Evolutionary conservation across 2,888 invertebrate species (phyloP).

Genomic region (Didymodactylos carnosus): DNA sequence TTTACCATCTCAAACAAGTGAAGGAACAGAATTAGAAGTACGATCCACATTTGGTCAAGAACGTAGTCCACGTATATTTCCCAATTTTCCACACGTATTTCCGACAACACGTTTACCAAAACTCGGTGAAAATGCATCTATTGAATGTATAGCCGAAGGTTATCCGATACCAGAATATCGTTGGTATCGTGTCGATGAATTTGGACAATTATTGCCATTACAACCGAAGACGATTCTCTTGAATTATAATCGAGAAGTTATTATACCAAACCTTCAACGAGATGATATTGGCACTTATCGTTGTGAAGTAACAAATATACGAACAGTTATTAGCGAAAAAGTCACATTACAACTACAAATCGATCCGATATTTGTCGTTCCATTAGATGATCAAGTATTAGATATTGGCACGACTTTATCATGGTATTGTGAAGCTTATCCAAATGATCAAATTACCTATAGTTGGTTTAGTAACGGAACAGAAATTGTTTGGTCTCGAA

Average conservation of each 20-base stretch:
- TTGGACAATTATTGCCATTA: not conserved
- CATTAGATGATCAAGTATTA: constrained; percentile 8
- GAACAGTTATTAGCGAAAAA: not conserved
- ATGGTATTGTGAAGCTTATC: constrained; percentile 13
- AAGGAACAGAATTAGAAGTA: constrained; percentile 6
- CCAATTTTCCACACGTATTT: constrained; percentile 15
- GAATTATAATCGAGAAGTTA: constrained; percentile 8
- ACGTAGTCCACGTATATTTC: constrained; percentile 12
- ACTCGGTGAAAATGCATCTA: constrained; percentile 6
- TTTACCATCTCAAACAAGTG: constrained; percentile 14
- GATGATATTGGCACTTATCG: constrained; percentile 8
- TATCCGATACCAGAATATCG: constrained; percentile 12
- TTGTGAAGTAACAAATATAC: constrained; percentile 9
- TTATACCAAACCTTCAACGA: constrained; percentile 9
- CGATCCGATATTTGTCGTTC: constrained; percentile 8
- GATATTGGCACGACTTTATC: constrained; percentile 7
- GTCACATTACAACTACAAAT: constrained; percentile 6
- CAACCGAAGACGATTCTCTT: constrained; percentile 8
- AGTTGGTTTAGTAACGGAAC: constrained; percentile 13
- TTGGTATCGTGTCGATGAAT: constrained; percentile 1
- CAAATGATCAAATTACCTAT: constrained; percentile 5
- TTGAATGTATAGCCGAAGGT: constrained; percentile 14
- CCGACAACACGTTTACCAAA: constrained; percentile 5
- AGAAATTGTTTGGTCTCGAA: not conserved
- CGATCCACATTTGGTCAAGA: constrained; percentile 5